Conservation (phyloP, 2,113 vertebrate species). For the Peromyscus leucopus region DNA sequence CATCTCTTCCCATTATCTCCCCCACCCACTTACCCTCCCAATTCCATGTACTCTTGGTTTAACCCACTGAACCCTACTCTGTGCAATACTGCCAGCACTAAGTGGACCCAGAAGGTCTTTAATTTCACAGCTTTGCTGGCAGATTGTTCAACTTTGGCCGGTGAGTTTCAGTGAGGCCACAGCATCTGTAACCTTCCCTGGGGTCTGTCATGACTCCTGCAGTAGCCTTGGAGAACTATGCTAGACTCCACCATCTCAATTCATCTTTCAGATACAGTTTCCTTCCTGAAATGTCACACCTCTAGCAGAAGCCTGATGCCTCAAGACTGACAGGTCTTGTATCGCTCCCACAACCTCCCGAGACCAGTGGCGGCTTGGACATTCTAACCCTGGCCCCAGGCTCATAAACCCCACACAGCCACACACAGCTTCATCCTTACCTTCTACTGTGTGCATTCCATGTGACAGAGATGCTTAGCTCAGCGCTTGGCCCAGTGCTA, state of each 20-base stretch:
- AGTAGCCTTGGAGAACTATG: not conserved
- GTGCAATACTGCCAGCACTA: fast-evolving
- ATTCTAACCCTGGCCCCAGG: not conserved
- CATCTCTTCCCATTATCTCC: not conserved
- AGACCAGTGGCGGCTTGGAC: not conserved
- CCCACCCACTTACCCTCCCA: not conserved
- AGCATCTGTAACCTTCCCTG: not conserved
- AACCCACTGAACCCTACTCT: not conserved
- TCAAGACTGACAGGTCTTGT: not conserved
- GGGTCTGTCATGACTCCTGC: not conserved
- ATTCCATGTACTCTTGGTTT: too few species aligned
- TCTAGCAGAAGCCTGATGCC: not conserved
- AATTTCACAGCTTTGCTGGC: not conserved
- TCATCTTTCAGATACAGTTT: not conserved
- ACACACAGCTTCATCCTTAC: not conserved
- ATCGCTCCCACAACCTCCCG: not conserved
- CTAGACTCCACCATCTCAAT: not conserved
- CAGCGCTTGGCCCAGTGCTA: not conserved
- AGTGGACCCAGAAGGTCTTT: not conserved
- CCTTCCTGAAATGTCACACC: not conserved
- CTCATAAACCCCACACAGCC: not conserved
- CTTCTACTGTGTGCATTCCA: not conserved
- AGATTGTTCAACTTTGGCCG: not conserved
- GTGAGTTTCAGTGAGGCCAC: not conserved
- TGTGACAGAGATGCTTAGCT: not conserved